These are phyloP conservation scores for Drosophila borborema DNA, from an alignment of 2,888 invertebrate genomes.

Conservation along the genomic window DNA sequence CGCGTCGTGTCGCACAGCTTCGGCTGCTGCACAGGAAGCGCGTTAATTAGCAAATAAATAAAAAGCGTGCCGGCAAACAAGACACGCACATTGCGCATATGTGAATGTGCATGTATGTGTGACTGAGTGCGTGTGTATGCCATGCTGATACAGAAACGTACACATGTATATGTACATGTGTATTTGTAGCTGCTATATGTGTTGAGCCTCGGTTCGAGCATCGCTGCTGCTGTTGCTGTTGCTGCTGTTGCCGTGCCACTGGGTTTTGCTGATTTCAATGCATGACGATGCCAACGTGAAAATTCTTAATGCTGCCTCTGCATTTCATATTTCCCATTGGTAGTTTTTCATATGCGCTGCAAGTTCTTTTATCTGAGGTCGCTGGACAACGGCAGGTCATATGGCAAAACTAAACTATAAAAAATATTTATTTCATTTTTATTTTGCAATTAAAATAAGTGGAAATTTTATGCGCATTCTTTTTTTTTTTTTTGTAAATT, in stretches of 20 bases:
- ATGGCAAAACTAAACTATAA: neutral
- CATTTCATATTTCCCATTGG: slow-evolving; percentile 56
- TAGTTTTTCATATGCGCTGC: slow-evolving; percentile 36
- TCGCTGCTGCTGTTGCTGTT: slow-evolving; percentile 3
- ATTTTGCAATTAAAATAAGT: neutral
- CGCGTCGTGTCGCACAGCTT: slow-evolving; percentile 19
- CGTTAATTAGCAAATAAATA: slow-evolving; percentile 79
- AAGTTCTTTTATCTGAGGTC: slow-evolving; percentile 6
- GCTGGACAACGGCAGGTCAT: neutral
- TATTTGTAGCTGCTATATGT: slow-evolving; percentile 21
- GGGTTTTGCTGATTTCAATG: slow-evolving; percentile 56
- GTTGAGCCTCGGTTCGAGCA: slow-evolving; percentile 22
- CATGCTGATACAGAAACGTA: slow-evolving; percentile 10
- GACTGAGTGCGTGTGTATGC: slow-evolving; percentile 2
- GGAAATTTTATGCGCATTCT: neutral
- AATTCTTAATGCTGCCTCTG: slow-evolving; percentile 57
- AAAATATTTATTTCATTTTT: neutral
- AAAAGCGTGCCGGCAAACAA: slow-evolving; percentile 60
- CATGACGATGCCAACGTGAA: slow-evolving; percentile 54
- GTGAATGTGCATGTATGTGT: slow-evolving; percentile 6
- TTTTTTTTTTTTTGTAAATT: slow-evolving; percentile 1
- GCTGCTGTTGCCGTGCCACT: slow-evolving; percentile 24
- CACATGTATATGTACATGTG: slow-evolving; percentile 2
- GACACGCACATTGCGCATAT: slow-evolving; percentile 54
- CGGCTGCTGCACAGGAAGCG: slow-evolving; percentile 56